Evolutionary conservation across 2,113 vertebrate genomes (phyloP).

Genomic region (Blennius ocellaris): DNA sequence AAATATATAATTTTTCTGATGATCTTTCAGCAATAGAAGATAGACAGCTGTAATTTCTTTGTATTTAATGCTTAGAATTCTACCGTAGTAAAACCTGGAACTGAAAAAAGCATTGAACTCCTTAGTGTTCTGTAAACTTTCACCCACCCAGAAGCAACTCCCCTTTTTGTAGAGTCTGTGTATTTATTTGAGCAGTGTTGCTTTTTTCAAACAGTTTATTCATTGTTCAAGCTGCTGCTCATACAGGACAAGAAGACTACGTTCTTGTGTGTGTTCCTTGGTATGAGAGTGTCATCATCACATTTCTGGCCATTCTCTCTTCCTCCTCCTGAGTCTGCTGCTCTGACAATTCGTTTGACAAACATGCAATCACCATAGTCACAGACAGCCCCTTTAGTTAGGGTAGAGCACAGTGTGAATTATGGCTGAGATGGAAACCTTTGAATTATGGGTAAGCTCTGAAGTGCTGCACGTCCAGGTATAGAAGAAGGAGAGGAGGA

Average conservation of each 20-base stretch:
- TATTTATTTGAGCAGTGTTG: not conserved
- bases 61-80: no score
- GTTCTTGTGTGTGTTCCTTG: constrained; percentile 25
- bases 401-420: constrained; percentile 76
- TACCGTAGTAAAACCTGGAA: no score
- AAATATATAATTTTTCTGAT: no score
- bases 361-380: constrained; percentile 81
- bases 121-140: not conserved
- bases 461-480: constrained; percentile 69
- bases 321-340: constrained; percentile 59
- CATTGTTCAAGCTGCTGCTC: constrained; percentile 14
- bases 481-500: constrained; percentile 55
- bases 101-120: no score
- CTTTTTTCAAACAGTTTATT: not conserved
- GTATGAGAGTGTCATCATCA: constrained; percentile 61
- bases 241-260: constrained; percentile 31
- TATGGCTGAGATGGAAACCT: constrained; percentile 81
- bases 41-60: no score
- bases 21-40: no score
- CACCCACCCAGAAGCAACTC: not conserved
- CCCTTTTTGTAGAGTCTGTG: not conserved
- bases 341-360: constrained; percentile 78
- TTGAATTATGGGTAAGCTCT: constrained; percentile 81
- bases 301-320: constrained; percentile 53
- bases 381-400: constrained; percentile 81